Evolutionary conservation across 2,113 vertebrate genomes (phyloP), one percentile per base, ranked within the genome.

Genomic region (Stigmatopora argus): DNA sequence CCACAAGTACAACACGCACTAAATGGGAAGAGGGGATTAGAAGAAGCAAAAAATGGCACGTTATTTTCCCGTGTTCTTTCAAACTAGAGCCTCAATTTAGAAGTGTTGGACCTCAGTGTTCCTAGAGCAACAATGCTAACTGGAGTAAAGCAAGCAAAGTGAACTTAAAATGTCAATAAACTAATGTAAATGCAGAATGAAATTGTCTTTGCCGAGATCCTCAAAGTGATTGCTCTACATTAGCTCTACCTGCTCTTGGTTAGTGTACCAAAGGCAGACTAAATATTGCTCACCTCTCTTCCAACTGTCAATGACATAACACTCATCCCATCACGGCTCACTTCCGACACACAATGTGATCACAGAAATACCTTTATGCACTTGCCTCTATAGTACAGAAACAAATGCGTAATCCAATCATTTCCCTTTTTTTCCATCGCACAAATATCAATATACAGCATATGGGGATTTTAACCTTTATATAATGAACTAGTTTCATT

Each of bases 1-100:
- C 92, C 92, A 93, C 72, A 93, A 88, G 86, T 93, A 93, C 59
- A 92, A 77, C 82, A 92, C 91, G 70, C 91, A 92, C 92, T 92
- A 48, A 59, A 75, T 41, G 67, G 58, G 65, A 26, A 79, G 23
- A 73, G 21, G 68, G 15, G 7, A 73, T 7, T 13, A 15, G 51
- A 62, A 62, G 3, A 45, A 38, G 14, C n/a, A 19, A 41, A 6
- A 2, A 19, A 60, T n/a, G n/a, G n/a, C n/a, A 60, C 2, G n/a
- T 11, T n/a, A 5, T 44, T 12, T 13, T 41, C 1, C 38, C 4
- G 1, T 41, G 7, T 41, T 41, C 26, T 31, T 31, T 31, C 26
- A 31, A 31, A 31, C 3, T 31, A 31, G 52, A 21, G 11, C 21
- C 52, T 14, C 13, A 49, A 49, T n/a, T 18, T 18, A 49, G 51